Evolutionary conservation across 1,140 invertebrate genomes (phyloP), one percentile per base, ranked within the genome.

Genomic region (Pseudomyrmex cubaensis): DNA sequence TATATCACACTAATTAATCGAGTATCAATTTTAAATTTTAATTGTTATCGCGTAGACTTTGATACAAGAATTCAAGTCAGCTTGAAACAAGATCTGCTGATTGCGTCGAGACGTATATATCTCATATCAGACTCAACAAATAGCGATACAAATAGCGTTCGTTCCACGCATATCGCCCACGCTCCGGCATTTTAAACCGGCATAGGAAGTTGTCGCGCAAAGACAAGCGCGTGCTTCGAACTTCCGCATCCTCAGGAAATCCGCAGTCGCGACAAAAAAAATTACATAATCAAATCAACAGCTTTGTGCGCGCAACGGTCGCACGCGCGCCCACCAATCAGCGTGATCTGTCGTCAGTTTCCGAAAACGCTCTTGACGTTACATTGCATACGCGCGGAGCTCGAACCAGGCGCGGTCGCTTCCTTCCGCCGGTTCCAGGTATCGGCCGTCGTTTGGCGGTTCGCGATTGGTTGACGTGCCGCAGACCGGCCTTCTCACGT

Each of bases 401-500:
- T 25, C 12, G 13, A 44, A 12, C 10, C 44, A 70, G 52, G 46
- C 57, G 72, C 56, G 54, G 56, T 64, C 72, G 56, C 17, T 87
- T 84, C 67, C 84, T 85, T 90, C 63, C 63, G 83, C 63, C 56
- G 17, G 77, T 88, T 86, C 86, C 85, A 85, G 87, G 86, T 89
- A 90, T 74, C 35, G 56, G 35, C 63, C 25, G 48, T 54, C 63
- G 66, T 25, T 25, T 50, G 63, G 22, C 67, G 67, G 4, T 15
- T 22, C 62, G 54, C 69, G 87, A 88, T 91, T 90, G 88, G 89
- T 50, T 63, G 59, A 25, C 78, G 74, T 75, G 82, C 66, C 56
- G 52, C 84, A 72, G 77, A 90, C 84, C 85, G 89, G 89, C 83
- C 88, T 86, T 64, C 67, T 88, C 90, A 89, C 90, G 90, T 92